Evolutionary conservation across 1,140 invertebrate genomes (phyloP).

Genomic region (Apis florea): DNA sequence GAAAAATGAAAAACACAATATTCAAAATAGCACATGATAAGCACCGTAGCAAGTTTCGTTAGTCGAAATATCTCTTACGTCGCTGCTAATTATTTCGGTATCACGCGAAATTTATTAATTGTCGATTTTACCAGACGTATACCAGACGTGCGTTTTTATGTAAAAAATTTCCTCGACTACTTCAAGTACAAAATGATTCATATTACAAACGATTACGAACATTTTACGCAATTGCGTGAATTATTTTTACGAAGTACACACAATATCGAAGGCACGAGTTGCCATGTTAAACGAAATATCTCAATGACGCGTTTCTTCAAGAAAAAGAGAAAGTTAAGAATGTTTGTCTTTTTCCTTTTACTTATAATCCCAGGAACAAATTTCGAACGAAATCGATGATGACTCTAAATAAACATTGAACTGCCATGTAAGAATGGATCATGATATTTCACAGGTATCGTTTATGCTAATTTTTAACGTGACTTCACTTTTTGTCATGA

Average conservation of each 20-base stretch:
- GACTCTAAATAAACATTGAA: constrained; percentile 18
- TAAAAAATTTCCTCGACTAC: constrained; percentile 18
- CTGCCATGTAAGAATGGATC: constrained; percentile 10
- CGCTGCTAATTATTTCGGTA: constrained; percentile 10
- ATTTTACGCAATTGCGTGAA: constrained; percentile 28
- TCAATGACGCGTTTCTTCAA: constrained; percentile 32
- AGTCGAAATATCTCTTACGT: constrained; percentile 8
- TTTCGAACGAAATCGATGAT: constrained; percentile 34
- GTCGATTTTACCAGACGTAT: constrained; percentile 17
- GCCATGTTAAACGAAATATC: constrained; percentile 42
- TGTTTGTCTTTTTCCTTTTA: constrained; percentile 16
- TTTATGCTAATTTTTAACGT: constrained; percentile 32
- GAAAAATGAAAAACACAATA: constrained; percentile 3
- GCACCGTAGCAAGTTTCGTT: constrained; percentile 4
- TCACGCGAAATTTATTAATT: constrained; percentile 25
- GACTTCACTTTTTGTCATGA: background rate
- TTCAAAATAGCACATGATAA: background rate
- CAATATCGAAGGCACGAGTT: constrained; percentile 25
- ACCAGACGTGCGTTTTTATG: constrained; percentile 32
- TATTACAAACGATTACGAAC: constrained; percentile 14
- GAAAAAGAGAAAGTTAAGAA: constrained; percentile 42
- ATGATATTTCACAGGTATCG: constrained; percentile 37
- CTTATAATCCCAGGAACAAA: constrained; percentile 47
- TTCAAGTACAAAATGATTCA: constrained; percentile 21
- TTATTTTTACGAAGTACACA: constrained; percentile 22